phyloP scores from a whole-genome alignment of 2,797 vertebrate species.

The Mallotus villosus region DNA sequence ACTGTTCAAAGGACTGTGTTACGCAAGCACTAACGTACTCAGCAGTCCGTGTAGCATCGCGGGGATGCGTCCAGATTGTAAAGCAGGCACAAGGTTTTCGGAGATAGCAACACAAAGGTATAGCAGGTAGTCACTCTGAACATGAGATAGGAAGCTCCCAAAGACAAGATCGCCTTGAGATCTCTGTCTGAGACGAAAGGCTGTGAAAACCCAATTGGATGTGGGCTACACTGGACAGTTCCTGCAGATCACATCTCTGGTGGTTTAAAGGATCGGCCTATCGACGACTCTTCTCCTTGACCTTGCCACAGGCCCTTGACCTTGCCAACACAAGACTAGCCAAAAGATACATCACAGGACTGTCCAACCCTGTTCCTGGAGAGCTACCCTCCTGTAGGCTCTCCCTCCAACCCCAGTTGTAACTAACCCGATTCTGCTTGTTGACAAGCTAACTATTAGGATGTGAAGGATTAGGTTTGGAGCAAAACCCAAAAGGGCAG shows the following conservation, averaged over 20 bases:
- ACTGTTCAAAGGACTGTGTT: conserved; percentile 27
- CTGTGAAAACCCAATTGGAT: background rate
- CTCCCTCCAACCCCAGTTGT: too few relatives aligned
- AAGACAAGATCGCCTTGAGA: background rate
- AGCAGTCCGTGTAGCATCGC: conserved; percentile 6
- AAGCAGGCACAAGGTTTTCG: background rate
- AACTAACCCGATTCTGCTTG: too few relatives aligned
- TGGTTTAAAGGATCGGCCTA: too few relatives aligned
- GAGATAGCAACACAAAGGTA: background rate
- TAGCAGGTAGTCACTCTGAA: conserved; percentile 4
- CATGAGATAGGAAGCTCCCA: conserved; percentile 5
- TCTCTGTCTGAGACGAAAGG: background rate
- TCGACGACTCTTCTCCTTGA: too few relatives aligned
- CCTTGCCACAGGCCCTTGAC: too few relatives aligned
- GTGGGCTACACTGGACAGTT: background rate
- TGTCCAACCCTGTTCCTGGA: too few relatives aligned
- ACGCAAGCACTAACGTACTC: conserved; percentile 14
- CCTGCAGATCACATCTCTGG: background rate
- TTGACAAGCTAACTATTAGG: too few relatives aligned
- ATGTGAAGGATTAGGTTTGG: too few relatives aligned
- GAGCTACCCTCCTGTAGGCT: too few relatives aligned
- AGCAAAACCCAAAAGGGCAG: too few relatives aligned
- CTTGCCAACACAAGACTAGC: too few relatives aligned
- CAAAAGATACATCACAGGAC: too few relatives aligned
- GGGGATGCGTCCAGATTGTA: background rate